phyloP scores from a whole-genome alignment of 2,113 vertebrate genomes.

The Lycocorax pyrrhopterus region DNA sequence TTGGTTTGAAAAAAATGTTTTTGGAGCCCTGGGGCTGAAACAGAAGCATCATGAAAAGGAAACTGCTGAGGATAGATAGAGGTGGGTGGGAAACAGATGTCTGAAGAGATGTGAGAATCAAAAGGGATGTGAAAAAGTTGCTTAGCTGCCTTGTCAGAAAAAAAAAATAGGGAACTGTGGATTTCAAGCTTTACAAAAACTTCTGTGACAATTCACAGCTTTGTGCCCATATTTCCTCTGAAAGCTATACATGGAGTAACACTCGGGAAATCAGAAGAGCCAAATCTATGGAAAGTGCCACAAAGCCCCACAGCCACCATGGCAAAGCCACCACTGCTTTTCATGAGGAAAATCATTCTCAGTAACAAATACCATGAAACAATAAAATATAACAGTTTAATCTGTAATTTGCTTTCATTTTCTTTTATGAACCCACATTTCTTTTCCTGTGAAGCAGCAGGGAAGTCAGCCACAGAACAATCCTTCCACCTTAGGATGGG shows the following conservation, averaged over 20 bases:
- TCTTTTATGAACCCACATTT: background rate
- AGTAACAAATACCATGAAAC: background rate
- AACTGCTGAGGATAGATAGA: background rate
- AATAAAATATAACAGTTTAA: background rate
- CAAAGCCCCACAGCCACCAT: background rate
- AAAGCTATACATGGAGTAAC: background rate
- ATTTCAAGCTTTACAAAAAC: background rate
- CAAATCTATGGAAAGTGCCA: background rate
- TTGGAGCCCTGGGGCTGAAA: background rate
- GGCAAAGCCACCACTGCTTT: background rate
- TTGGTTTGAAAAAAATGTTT: background rate
- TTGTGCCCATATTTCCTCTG: background rate
- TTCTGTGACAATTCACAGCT: background rate
- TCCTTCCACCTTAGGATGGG: background rate
- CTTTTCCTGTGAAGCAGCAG: background rate
- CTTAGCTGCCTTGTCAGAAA: background rate
- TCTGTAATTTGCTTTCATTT: background rate
- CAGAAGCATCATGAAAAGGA: background rate
- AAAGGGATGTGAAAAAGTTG: background rate
- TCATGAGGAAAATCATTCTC: background rate
- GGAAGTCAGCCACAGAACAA: background rate
- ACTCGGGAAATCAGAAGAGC: background rate
- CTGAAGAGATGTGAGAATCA: background rate
- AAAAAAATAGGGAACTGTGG: background rate
- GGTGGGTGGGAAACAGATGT: background rate